phyloP scores from a whole-genome alignment of 2,888 invertebrate species.

The Bombyx huttoni region DNA sequence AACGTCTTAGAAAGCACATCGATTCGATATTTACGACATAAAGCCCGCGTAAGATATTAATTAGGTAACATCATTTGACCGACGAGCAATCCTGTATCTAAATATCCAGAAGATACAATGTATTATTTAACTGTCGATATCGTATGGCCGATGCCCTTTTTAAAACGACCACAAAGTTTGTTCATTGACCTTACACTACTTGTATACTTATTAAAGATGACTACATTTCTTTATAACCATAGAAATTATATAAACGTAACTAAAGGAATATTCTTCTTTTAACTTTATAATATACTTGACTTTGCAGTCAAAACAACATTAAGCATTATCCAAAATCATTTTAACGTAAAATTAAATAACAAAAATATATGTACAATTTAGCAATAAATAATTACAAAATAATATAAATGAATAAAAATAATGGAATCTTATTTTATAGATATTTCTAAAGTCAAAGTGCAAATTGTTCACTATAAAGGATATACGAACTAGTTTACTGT shows the following conservation, averaged over 20 bases:
- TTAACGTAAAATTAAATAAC: constrained; percentile 69
- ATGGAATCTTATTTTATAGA: constrained; percentile 28
- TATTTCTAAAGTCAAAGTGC: constrained; percentile 10
- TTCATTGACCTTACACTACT: background rate
- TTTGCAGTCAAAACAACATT: constrained; percentile 18
- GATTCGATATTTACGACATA: background rate
- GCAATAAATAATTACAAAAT: constrained; percentile 66
- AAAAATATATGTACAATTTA: constrained; percentile 68
- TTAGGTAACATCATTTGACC: background rate
- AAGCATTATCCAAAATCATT: constrained; percentile 2
- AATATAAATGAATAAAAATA: constrained; percentile 29
- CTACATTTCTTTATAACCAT: constrained; percentile 48
- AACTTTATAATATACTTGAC: constrained; percentile 9
- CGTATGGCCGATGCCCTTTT: background rate
- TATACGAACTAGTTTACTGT: background rate
- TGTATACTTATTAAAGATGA: constrained; percentile 19
- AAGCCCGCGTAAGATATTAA: background rate
- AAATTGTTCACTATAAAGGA: background rate
- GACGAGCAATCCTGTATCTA: background rate
- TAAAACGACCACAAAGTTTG: background rate
- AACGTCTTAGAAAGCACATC: background rate
- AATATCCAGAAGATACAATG: background rate
- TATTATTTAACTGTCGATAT: background rate
- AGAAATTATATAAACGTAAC: constrained; percentile 29
- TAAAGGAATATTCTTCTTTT: constrained; percentile 25